phyloP scores from a whole-genome alignment of 1,140 invertebrate species.

The Limonius californicus region DNA sequence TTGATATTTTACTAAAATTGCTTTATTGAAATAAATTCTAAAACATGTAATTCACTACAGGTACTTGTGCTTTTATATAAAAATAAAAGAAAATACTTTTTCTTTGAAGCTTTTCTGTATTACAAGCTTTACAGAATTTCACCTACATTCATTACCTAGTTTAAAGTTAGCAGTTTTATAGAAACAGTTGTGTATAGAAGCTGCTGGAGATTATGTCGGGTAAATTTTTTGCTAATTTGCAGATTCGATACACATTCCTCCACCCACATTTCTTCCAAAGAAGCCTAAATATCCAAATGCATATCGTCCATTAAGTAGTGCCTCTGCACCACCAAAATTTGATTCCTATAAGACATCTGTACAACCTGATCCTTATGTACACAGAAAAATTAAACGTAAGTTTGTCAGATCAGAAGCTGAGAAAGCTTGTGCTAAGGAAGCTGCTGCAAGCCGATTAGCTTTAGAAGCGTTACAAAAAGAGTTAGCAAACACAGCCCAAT shows the following conservation, averaged over 20 bases:
- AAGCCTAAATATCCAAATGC: conserved; percentile 35
- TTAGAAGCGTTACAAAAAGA: conserved; percentile 41
- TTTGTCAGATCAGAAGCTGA: conserved; percentile 38
- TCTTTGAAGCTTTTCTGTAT: no score
- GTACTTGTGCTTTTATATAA: no score
- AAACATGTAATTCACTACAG: no score
- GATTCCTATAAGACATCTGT: conserved; percentile 15
- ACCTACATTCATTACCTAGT: no score
- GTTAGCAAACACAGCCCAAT: conserved; percentile 35
- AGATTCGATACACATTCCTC: conserved; percentile 30
- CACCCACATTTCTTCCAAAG: conserved; percentile 33
- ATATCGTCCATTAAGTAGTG: conserved; percentile 20
- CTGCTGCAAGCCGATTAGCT: conserved; percentile 39
- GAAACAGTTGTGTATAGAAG: no score
- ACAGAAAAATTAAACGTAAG: conserved; percentile 23
- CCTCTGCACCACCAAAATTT: conserved; percentile 14
- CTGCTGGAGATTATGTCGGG: no score
- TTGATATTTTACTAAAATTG: no score
- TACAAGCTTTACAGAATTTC: no score
- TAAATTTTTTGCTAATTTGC: no score
- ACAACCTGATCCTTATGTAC: conserved; percentile 16
- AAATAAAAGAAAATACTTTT: no score
- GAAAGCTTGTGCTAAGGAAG: conserved; percentile 42
- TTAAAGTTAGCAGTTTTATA: no score
- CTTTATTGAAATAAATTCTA: no score